These are phyloP conservation scores for Plecotus auritus DNA, from an alignment of 2,113 vertebrate species.

Conservation along the genomic window DNA sequence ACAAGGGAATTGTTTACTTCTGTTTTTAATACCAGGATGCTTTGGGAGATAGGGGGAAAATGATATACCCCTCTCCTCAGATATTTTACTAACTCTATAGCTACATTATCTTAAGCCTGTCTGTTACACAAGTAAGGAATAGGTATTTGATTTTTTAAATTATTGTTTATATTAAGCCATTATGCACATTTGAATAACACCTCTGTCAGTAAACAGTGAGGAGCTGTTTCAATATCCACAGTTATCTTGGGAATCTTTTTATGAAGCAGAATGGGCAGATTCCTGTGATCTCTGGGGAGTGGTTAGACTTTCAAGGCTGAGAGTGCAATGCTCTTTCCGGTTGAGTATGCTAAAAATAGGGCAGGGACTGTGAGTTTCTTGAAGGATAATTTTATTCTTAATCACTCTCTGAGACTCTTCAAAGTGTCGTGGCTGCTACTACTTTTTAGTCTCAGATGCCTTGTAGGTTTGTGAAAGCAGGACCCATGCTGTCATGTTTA, in stretches of 20 bases:
- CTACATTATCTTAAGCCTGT: background rate
- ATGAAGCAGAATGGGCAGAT: background rate
- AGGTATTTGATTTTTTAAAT: background rate
- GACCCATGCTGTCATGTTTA: background rate
- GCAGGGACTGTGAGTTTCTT: background rate
- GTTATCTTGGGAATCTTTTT: background rate
- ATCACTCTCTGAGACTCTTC: background rate
- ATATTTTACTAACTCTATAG: background rate
- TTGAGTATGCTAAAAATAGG: background rate
- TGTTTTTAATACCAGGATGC: background rate
- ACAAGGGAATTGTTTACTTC: conserved; percentile 41
- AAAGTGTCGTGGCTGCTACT: background rate
- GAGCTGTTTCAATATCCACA: background rate
- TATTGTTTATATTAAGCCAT: background rate
- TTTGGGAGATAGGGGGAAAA: background rate
- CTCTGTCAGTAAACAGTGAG: background rate
- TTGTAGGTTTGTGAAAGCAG: background rate
- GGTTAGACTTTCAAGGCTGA: background rate
- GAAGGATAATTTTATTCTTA: background rate
- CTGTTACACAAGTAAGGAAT: background rate
- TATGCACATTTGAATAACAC: background rate
- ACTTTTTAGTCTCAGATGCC: background rate
- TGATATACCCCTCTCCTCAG: background rate
- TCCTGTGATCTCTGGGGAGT: background rate
- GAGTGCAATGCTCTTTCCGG: background rate